Conservation (phyloP, 2,113 vertebrate genomes). For the Dipodomys spectabilis region DNA sequence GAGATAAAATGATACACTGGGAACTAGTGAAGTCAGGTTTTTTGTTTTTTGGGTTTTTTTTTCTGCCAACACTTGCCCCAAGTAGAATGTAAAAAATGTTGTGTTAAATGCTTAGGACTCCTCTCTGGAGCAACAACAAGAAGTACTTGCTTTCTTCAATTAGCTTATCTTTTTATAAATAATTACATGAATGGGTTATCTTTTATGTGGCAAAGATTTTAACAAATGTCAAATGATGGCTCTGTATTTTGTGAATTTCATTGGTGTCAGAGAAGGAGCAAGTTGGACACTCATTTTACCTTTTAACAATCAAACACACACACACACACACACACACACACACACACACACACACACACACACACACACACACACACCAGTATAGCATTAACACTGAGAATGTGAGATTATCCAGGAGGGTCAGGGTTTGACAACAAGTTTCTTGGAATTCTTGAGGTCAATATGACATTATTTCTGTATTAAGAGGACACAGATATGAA, state of each 20-base stretch:
- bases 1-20: not conserved
- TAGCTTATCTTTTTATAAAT: not conserved
- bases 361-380: not conserved
- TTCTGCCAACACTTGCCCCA: slow-evolving; percentile 21
- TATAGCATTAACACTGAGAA: not conserved
- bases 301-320: not conserved
- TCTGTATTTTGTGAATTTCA: not conserved
- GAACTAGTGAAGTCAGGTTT: not conserved
- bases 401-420: not conserved
- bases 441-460: not conserved
- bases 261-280: not conserved
- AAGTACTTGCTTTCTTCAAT: not conserved
- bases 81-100: not conserved
- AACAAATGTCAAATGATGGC: not conserved
- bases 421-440: not conserved
- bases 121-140: not conserved
- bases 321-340: not conserved
- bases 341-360: not conserved
- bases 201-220: not conserved
- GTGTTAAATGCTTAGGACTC: not conserved
- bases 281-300: not conserved
- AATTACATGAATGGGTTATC: not conserved
- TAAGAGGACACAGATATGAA: not conserved
- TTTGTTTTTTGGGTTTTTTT: not conserved
- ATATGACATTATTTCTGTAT: not conserved